A percentile compares a stretch with the other conserved stretches of the same genome.
These are phyloP conservation scores for Euwallacea similis DNA, from an alignment of 1,140 invertebrate species.

Conservation along the genomic window DNA sequence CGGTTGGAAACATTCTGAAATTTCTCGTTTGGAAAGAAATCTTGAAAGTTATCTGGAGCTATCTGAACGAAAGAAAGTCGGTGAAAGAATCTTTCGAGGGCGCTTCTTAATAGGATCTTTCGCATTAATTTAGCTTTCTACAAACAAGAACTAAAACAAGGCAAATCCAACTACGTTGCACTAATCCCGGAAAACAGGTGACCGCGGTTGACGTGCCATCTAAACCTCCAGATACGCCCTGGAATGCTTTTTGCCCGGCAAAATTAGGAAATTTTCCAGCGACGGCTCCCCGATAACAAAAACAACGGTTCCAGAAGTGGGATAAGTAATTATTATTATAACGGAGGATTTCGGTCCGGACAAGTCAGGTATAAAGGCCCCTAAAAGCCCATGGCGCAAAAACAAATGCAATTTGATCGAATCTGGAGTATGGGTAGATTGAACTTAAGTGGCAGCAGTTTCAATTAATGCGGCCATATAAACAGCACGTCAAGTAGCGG, in stretches of 20 bases:
- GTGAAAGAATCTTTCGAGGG: too few relatives aligned
- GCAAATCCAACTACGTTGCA: neutral
- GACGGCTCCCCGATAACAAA: constrained; percentile 14
- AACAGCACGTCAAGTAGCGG: constrained; percentile 13
- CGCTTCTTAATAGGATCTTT: too few relatives aligned
- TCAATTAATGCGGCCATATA: constrained; percentile 6
- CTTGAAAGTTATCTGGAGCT: too few relatives aligned
- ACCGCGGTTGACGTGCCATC: constrained; percentile 8
- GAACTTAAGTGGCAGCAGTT: constrained; percentile 3
- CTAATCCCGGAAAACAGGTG: constrained; percentile 16
- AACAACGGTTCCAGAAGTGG: constrained; percentile 21
- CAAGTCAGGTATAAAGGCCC: constrained; percentile 11
- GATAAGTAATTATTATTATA: constrained; percentile 29
- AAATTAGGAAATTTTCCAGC: constrained; percentile 32
- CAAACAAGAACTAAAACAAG: too few relatives aligned
- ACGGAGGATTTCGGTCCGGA: constrained; percentile 22
- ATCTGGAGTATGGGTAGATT: neutral
- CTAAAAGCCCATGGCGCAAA: neutral
- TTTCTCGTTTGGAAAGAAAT: too few relatives aligned
- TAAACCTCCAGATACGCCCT: neutral
- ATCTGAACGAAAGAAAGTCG: too few relatives aligned
- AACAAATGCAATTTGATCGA: neutral
- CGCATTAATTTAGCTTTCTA: too few relatives aligned
- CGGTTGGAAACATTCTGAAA: too few relatives aligned
- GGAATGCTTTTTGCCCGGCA: constrained; percentile 20